Percentiles rank a stretch among this genome's conserved stretches.
These are phyloP conservation scores for Chloropsis hardwickii DNA, from an alignment of 2,113 vertebrate species.

Conservation along the genomic window DNA sequence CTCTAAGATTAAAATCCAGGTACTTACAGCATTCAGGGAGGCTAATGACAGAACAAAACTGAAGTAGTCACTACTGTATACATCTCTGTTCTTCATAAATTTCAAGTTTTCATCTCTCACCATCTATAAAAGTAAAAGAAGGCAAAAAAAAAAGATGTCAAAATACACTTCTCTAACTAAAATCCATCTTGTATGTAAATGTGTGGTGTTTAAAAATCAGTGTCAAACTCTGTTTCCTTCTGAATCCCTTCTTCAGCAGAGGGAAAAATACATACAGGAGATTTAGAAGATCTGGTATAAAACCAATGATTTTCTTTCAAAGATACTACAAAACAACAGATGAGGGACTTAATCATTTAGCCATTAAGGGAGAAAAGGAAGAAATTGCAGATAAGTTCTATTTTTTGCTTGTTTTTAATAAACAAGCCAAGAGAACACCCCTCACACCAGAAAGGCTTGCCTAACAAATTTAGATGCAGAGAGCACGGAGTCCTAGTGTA, in stretches of 20 bases:
- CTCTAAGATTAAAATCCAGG: not conserved
- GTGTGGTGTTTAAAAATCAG: not conserved
- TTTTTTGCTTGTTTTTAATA: not conserved
- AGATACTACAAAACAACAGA: not conserved
- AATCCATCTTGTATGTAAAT: not conserved
- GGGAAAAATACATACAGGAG: not conserved
- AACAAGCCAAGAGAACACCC: not conserved
- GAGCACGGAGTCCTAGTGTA: not conserved
- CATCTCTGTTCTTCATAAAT: conserved; percentile 98
- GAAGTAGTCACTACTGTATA: conserved; percentile 98
- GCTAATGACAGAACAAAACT: conserved; percentile 94
- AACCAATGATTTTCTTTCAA: not conserved
- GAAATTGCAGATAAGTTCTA: not conserved
- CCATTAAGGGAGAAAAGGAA: not conserved
- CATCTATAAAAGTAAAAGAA: conserved; percentile 75
- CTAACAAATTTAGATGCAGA: not conserved
- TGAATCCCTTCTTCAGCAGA: not conserved
- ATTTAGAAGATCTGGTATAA: not conserved
- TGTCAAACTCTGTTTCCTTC: not conserved
- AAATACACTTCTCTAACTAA: not conserved
- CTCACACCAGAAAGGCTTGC: not conserved
- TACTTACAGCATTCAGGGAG: conserved; percentile 92
- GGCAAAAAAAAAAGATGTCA: not conserved
- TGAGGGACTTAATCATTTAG: not conserved
- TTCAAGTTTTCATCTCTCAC: conserved; percentile 98